A percentile compares a stretch with the other conserved stretches of the same genome.
Evolutionary conservation across 2,797 vertebrate species (phyloP).

Genomic region (Zenarchopterus dispar): DNA sequence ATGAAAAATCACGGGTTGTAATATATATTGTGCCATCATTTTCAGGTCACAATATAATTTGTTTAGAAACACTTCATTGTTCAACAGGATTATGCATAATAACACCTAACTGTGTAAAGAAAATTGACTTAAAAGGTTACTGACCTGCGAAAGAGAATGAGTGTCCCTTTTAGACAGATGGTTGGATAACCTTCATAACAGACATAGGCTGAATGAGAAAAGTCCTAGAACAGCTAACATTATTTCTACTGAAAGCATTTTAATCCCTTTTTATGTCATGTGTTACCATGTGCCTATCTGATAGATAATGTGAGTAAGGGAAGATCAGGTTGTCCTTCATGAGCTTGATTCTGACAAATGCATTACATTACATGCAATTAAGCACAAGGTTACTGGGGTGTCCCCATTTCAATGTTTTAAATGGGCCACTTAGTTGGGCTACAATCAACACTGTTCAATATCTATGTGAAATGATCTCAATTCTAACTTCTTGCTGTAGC

Average conservation of each 20-base stretch:
- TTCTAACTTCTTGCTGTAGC: slow-evolving; percentile 43
- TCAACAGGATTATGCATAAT: slow-evolving; percentile 10
- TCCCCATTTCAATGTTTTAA: slow-evolving; percentile 61
- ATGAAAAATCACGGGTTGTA: background rate
- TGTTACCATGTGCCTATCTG: background rate
- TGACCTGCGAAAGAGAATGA: slow-evolving; percentile 45
- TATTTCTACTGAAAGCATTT: slow-evolving; percentile 41
- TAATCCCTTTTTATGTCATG: slow-evolving; percentile 14
- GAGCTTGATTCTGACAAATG: slow-evolving; percentile 34
- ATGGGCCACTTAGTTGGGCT: slow-evolving; percentile 63
- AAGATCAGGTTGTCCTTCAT: slow-evolving; percentile 4
- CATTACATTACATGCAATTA: slow-evolving; percentile 32
- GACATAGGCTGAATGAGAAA: slow-evolving; percentile 40
- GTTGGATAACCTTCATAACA: slow-evolving; percentile 50
- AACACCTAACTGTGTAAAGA: slow-evolving; percentile 12
- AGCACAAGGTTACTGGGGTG: slow-evolving; percentile 26
- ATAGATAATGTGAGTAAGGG: slow-evolving; percentile 15
- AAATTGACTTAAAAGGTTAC: slow-evolving; percentile 32
- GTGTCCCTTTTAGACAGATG: slow-evolving; percentile 30
- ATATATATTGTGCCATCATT: background rate
- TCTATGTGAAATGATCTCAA: slow-evolving; percentile 54
- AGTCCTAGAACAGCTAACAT: slow-evolving; percentile 44
- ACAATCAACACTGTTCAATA: slow-evolving; percentile 63
- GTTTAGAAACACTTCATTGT: background rate
- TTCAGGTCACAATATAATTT: background rate